Percentiles rank a stretch among this genome's conserved stretches.
These are phyloP conservation scores for Microvelia longipes DNA, from an alignment of 1,140 invertebrate genomes.

Conservation along the genomic window DNA sequence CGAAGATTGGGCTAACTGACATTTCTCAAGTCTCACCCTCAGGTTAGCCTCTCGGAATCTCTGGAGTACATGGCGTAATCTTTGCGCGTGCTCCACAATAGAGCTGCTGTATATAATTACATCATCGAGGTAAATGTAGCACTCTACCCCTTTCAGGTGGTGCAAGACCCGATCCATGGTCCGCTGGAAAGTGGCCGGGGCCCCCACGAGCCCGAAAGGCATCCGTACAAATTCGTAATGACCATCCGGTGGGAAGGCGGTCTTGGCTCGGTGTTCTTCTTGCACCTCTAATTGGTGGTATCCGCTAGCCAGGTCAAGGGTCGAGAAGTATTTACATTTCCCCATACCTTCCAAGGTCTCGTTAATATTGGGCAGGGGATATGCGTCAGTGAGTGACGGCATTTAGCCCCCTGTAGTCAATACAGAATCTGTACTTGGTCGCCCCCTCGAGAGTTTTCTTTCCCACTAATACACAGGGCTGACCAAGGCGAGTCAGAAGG, in stretches of 20 bases:
- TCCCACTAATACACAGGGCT: conserved; percentile 12
- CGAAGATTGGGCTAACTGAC: conserved; percentile 31
- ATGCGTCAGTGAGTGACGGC: conserved; percentile 1
- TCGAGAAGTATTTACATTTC: conserved; percentile 16
- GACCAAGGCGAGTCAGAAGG: conserved; percentile 12
- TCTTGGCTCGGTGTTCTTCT: conserved; percentile 16
- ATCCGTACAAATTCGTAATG: conserved; percentile 18
- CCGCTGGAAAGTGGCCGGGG: conserved; percentile 14
- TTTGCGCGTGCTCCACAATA: conserved; percentile 24
- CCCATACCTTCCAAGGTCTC: conserved; percentile 3
- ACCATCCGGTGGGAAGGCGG: conserved; percentile 16
- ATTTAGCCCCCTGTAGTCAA: conserved; percentile 23
- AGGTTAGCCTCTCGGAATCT: conserved; percentile 27
- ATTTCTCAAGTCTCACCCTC: conserved; percentile 33
- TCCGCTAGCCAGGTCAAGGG: conserved; percentile 17
- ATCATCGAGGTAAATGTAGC: conserved; percentile 32
- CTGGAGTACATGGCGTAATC: conserved; percentile 26
- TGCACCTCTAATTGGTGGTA: conserved; percentile 26
- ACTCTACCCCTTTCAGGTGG: conserved; percentile 22
- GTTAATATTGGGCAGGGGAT: conserved; percentile 9
- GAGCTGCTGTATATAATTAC: conserved; percentile 28
- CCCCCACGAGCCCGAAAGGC: conserved; percentile 17
- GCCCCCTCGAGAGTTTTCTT: conserved; percentile 17
- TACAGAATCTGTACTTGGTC: conserved; percentile 16
- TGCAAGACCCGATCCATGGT: conserved; percentile 27